Evolutionary conservation across 2,113 vertebrate genomes (phyloP), one percentile per base, ranked within the genome.

Genomic region (Bubo blakistoni): DNA sequence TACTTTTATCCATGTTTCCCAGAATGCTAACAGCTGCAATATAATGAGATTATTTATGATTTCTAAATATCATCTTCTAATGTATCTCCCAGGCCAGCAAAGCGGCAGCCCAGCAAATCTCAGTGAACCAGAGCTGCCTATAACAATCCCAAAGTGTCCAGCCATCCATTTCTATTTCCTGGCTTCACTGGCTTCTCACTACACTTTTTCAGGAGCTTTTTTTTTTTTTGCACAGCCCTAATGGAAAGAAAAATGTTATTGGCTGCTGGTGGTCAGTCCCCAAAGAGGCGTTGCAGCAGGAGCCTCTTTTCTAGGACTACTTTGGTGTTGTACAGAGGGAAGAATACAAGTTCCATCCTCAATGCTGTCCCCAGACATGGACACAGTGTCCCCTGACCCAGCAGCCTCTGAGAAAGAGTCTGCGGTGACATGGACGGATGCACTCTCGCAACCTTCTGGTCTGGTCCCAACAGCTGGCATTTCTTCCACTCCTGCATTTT

Each of bases 31-130:
- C 73, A 90, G 77, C 89, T 94, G 61, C 54, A 89, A 49, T 92
- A 89, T 46, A 88, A 73, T 14, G 6, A 81, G 27, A 78, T 96
- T 96, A 96, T 97, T 96, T 95, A 96, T 95, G 92, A 94, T 95
- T 94, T 89, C 32, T 87, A 92, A 96, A 95, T 87, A 90, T 65
- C 30, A 49, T 82, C 42, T 95, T 91, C 69, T 90, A 92, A 92
- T 83, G 80, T 49, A 82, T 95, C 84, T 83, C 92, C 66, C 91
- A 95, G 91, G 54, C 73, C 76, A 94, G 71, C 24, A 95, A 94
- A 94, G 94, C 7, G 4, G 36, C 66, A 94, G 66, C 66, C 57
- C 79, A 95, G 95, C 49, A 90, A 76, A 96, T 84, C 49, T 85
- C 92, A 93, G 16, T 93, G 95, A 97, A 96, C 87, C 87, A 92